phyloP scores from a whole-genome alignment of 2,888 invertebrate genomes.

The Drepana falcataria region DNA sequence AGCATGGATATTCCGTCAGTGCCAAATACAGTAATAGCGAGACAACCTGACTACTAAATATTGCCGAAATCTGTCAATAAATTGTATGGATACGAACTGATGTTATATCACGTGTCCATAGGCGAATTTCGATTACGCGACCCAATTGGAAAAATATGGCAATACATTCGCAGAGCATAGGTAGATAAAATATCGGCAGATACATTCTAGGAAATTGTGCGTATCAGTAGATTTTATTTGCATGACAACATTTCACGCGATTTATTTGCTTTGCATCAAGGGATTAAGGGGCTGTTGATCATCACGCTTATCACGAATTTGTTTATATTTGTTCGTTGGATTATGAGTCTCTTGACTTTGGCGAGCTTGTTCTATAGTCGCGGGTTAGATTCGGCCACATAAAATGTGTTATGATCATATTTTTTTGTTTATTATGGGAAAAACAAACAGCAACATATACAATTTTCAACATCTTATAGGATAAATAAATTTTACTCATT shows the following conservation, averaged over 20 bases:
- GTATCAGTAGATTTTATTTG: background rate
- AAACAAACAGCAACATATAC: too few relatives aligned
- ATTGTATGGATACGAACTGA: background rate
- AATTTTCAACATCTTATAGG: too few relatives aligned
- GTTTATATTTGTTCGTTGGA: too few relatives aligned
- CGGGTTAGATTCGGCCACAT: too few relatives aligned
- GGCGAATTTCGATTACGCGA: background rate
- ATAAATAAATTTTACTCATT: too few relatives aligned
- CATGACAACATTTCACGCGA: background rate
- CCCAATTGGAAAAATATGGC: background rate
- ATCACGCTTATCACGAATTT: too few relatives aligned
- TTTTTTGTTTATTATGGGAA: too few relatives aligned
- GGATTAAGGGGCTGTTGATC: background rate
- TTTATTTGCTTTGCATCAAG: background rate
- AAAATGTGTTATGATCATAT: too few relatives aligned
- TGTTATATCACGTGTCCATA: background rate
- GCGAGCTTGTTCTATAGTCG: too few relatives aligned
- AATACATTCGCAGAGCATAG: background rate
- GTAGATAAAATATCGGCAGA: background rate
- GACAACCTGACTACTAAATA: background rate
- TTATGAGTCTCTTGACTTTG: too few relatives aligned
- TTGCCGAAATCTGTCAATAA: background rate
- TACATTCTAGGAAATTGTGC: background rate
- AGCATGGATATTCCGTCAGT: background rate
- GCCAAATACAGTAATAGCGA: background rate